These are phyloP conservation scores for Harmothoe impar DNA, from an alignment of 2,888 invertebrate genomes.

Conservation along the genomic window DNA sequence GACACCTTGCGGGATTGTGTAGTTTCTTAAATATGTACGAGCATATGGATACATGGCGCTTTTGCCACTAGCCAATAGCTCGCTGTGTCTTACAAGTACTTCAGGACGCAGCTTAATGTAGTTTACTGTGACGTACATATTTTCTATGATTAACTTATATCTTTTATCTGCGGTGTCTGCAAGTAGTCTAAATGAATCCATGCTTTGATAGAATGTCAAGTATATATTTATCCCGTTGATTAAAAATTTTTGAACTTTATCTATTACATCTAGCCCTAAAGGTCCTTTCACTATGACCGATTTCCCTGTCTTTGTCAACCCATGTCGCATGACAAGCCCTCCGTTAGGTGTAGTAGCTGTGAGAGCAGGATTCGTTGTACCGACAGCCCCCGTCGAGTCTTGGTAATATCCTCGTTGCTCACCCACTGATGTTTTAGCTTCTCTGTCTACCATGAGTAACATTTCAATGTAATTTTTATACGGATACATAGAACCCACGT, in stretches of 20 bases:
- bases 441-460: too few relatives aligned
- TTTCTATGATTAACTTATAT: slow-evolving; percentile 1
- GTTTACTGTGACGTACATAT: not conserved
- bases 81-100: not conserved
- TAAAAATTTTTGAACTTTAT: not conserved
- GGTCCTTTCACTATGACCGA: not conserved
- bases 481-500: not conserved
- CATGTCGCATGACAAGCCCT: not conserved
- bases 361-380: not conserved
- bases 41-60: not conserved
- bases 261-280: not conserved
- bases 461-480: not conserved
- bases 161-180: not conserved
- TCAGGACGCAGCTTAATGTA: not conserved
- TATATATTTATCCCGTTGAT: not conserved
- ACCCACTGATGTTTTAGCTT: not conserved
- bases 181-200: not conserved
- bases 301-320: not conserved
- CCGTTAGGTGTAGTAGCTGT: not conserved
- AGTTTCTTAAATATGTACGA: not conserved
- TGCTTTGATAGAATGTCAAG: not conserved
- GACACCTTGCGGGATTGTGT: not conserved
- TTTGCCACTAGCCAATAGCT: not conserved
- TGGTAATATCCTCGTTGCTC: not conserved
- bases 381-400: too few relatives aligned